Evolutionary conservation across 2,797 vertebrate genomes (phyloP), one percentile per base, ranked within the genome.

Genomic region (Cottoperca gobio): DNA sequence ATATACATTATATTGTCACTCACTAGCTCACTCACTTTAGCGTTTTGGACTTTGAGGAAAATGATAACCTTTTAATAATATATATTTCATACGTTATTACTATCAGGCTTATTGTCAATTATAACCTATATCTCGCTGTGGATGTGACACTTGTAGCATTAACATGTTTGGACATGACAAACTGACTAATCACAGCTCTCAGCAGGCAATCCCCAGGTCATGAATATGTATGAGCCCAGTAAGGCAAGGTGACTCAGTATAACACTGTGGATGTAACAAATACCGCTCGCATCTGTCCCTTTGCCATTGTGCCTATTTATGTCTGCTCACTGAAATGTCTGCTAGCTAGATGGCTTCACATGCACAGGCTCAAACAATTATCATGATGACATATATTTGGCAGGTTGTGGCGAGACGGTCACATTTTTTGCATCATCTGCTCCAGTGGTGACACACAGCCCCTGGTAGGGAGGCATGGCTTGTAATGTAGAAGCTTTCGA

Each of bases 241-340:
- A 71, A 76, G 71, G 58, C 63, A 68, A 75, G 50, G 85, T 88
- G 88, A 90, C 78, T 89, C 82, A 82, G 58, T 60, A 16, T 43
- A 75, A 69, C 72, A 62, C 45, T 43, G 62, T 14, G 50, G 42
- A 57, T 73, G 67, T 65, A 55, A 73, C 77, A 74, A 35, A 62
- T 57, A 68, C 70, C 65, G 54, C 64, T 54, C 23, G 31, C 70
- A 72, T 85, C 73, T 80, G 45, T 33, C 58, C 40, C 65, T 49
- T 58, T 71, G 61, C 72, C 70, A 76, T 59, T 26, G 2, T 16
- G 28, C 26, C n/a, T 61, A 61, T 67, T 86, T 35, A 43, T 64
- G 53, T 62, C 72, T 74, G 45, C 11, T 24, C 62, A 73, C 33
- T 79, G 63, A 83, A 63, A 82, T 79, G 83, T 71, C 80, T 79